Percentiles rank a stretch among this genome's conserved stretches.
Evolutionary conservation across 2,888 invertebrate genomes (phyloP).

Genomic region (Danaus chrysippus): DNA sequence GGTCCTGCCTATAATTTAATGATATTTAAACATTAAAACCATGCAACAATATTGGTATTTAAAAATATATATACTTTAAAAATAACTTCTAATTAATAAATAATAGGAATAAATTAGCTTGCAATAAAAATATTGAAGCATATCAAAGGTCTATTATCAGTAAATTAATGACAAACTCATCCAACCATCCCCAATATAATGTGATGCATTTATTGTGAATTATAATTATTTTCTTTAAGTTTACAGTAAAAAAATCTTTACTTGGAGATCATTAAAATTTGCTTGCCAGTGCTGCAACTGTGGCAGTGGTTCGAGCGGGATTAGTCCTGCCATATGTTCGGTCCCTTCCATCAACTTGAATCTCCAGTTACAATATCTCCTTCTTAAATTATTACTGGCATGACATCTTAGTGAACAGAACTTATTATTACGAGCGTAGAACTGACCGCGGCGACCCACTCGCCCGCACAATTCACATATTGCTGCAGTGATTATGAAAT

Average conservation of each 20-base stretch:
- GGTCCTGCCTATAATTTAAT: constrained; percentile 57
- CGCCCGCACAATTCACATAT: constrained; percentile 72
- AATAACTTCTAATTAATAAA: neutral
- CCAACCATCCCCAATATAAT: too few relatives aligned
- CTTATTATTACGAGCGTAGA: constrained; percentile 63
- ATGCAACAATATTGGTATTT: neutral
- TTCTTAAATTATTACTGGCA: constrained; percentile 45
- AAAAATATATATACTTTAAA: neutral
- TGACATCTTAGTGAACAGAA: constrained; percentile 67
- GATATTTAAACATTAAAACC: constrained; percentile 6
- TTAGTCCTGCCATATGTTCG: constrained; percentile 72
- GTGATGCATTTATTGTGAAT: too few relatives aligned
- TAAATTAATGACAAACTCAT: too few relatives aligned
- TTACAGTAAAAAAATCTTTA: constrained; percentile 26
- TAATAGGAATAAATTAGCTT: too few relatives aligned
- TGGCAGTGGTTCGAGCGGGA: constrained; percentile 71
- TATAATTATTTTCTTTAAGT: too few relatives aligned
- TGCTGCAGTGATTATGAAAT: constrained; percentile 41
- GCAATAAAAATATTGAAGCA: too few relatives aligned
- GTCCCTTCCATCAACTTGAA: constrained; percentile 71
- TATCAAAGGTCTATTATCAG: too few relatives aligned
- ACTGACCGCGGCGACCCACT: constrained; percentile 62
- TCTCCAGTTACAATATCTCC: constrained; percentile 57
- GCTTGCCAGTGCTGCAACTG: constrained; percentile 72
- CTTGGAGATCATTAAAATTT: constrained; percentile 62